These are phyloP conservation scores for Scaptomyza hsui DNA, from an alignment of 1,140 invertebrate species.

Conservation along the genomic window DNA sequence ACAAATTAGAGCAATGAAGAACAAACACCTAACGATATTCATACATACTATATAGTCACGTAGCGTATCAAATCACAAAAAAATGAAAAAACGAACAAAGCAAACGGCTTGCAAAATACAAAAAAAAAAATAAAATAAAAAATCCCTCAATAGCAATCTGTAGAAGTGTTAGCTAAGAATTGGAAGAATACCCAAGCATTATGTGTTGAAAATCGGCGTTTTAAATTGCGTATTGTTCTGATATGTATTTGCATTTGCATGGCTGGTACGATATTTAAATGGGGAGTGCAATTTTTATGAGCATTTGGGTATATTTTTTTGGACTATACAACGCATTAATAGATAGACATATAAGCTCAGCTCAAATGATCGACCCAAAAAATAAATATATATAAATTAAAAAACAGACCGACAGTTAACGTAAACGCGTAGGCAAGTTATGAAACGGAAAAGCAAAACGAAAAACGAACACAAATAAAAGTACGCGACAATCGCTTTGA, in stretches of 20 bases:
- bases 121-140: slow-evolving; percentile 27
- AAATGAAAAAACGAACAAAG: slow-evolving; percentile 19
- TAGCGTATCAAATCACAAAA: slow-evolving; percentile 58
- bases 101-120: slow-evolving; percentile 59
- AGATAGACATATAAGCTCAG: slow-evolving; percentile 55
- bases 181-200: slow-evolving; percentile 24
- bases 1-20: slow-evolving; percentile 62
- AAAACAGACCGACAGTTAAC: slow-evolving; percentile 33
- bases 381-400: slow-evolving; percentile 7
- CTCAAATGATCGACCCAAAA: slow-evolving; percentile 61
- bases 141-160: slow-evolving; percentile 32
- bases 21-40: slow-evolving; percentile 60
- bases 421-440: slow-evolving; percentile 74
- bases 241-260: slow-evolving; percentile 41
- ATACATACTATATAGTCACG: slow-evolving; percentile 56
- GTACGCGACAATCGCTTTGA: slow-evolving; percentile 80
- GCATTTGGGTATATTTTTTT: slow-evolving; percentile 79
- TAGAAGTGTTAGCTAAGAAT: slow-evolving; percentile 61
- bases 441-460: slow-evolving; percentile 45
- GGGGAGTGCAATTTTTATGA: slow-evolving; percentile 56
- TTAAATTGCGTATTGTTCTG: slow-evolving; percentile 54
- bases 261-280: slow-evolving; percentile 52
- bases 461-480: slow-evolving; percentile 23
- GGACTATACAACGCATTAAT: slow-evolving; percentile 66
- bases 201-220: slow-evolving; percentile 58